Percentiles rank a stretch among this genome's conserved stretches.
phyloP scores from a whole-genome alignment of 1,140 invertebrate genomes.

The Drosophila obscura region DNA sequence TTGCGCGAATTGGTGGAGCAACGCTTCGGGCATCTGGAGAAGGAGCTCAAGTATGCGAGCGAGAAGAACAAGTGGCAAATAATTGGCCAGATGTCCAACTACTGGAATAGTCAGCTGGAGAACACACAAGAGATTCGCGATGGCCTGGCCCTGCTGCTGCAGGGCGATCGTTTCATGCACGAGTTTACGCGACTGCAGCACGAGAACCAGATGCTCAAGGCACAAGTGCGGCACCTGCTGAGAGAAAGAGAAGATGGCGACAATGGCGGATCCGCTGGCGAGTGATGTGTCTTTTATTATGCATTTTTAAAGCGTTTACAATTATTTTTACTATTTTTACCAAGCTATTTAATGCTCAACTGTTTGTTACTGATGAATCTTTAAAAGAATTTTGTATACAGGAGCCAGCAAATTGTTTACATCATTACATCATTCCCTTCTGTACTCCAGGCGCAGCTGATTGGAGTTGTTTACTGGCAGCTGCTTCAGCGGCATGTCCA shows the following conservation, averaged over 20 bases:
- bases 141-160: constrained; percentile 52
- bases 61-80: constrained; percentile 56
- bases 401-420: not conserved
- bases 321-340: not conserved
- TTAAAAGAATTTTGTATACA: not conserved
- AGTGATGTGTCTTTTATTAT: not conserved
- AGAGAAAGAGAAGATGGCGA: not conserved
- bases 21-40: constrained; percentile 56
- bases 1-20: constrained; percentile 42
- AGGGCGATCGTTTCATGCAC: constrained; percentile 58
- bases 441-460: constrained; percentile 50
- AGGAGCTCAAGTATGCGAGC: constrained; percentile 55
- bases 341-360: not conserved
- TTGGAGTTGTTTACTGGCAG: constrained; percentile 14
- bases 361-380: not conserved
- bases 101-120: constrained; percentile 55
- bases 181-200: constrained; percentile 61
- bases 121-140: constrained; percentile 60
- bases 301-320: not conserved
- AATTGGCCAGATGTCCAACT: constrained; percentile 44
- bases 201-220: constrained; percentile 65
- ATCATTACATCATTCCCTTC: constrained; percentile 25
- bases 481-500: constrained; percentile 57
- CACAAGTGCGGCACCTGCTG: constrained; percentile 36
- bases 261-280: constrained; percentile 2